phyloP scores from a whole-genome alignment of 2,797 vertebrate genomes.

The Girardinus metallicus region DNA sequence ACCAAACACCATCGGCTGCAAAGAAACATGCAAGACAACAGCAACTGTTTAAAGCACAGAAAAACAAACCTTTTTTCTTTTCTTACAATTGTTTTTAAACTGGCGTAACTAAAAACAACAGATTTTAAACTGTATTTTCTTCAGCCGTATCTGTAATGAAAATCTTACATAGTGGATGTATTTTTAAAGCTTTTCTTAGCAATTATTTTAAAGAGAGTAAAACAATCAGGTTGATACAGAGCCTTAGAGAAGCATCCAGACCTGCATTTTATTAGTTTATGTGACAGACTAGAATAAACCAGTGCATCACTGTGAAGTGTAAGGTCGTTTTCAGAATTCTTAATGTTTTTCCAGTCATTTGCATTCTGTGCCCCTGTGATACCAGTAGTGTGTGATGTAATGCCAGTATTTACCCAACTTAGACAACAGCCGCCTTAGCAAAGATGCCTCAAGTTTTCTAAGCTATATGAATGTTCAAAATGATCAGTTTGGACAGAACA shows the following conservation, averaged over 20 bases:
- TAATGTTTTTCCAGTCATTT: not conserved
- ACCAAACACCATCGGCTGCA: slow-evolving; percentile 95
- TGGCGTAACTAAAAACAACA: not conserved
- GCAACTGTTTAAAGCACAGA: not conserved
- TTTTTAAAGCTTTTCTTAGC: not conserved
- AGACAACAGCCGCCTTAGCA: not conserved
- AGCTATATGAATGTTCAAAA: not conserved
- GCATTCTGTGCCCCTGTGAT: not conserved
- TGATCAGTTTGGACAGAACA: not conserved
- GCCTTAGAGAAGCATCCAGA: not conserved
- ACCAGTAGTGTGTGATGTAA: not conserved
- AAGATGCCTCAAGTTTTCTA: not conserved
- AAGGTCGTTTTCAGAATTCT: not conserved
- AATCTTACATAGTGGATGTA: not conserved
- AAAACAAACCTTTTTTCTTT: not conserved
- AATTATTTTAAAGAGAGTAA: not conserved
- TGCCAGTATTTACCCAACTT: not conserved
- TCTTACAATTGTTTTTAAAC: not conserved
- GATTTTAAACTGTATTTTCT: not conserved
- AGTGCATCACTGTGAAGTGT: not conserved
- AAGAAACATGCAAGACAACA: slow-evolving; percentile 1
- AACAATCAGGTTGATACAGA: not conserved
- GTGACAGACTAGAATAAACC: not conserved
- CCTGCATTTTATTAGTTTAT: not conserved
- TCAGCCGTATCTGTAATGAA: not conserved